A percentile compares a stretch with the other conserved stretches of the same genome.
phyloP scores from a whole-genome alignment of 2,888 invertebrate species.

The Lochmaea capreae region DNA sequence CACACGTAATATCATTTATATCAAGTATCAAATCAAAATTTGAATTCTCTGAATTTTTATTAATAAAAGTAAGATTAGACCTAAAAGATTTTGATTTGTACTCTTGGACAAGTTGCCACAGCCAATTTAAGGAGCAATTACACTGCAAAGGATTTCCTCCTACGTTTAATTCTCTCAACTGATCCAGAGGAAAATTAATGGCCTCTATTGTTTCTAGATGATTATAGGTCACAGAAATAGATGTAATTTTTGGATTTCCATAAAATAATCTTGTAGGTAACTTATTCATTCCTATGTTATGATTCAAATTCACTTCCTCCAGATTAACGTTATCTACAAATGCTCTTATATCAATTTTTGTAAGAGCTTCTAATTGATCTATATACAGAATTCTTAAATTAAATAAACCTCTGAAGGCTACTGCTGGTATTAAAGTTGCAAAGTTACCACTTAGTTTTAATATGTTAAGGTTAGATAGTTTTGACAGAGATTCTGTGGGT shows the following conservation, averaged over 20 bases:
- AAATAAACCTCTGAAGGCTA: constrained; percentile 87
- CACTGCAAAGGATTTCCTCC: constrained; percentile 88
- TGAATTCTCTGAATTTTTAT: constrained; percentile 59
- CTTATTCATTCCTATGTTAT: constrained; percentile 78
- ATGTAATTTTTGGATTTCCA: constrained; percentile 82
- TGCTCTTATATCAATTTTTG: constrained; percentile 79
- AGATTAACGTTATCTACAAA: constrained; percentile 88
- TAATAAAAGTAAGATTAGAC: constrained; percentile 30
- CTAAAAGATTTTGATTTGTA: constrained; percentile 50
- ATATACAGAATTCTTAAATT: constrained; percentile 81
- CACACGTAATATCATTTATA: constrained; percentile 71
- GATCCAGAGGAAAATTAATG: constrained; percentile 85
- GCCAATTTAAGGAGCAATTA: constrained; percentile 89
- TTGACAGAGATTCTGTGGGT: constrained; percentile 81
- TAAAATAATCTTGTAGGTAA: constrained; percentile 87
- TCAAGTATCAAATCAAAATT: constrained; percentile 66
- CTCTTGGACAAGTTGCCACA: constrained; percentile 77
- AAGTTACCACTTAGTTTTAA: constrained; percentile 85
- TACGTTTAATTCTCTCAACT: constrained; percentile 78
- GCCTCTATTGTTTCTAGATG: constrained; percentile 81
- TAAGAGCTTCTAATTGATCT: constrained; percentile 75
- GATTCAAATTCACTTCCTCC: constrained; percentile 81
- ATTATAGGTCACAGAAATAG: constrained; percentile 82
- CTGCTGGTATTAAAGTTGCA: constrained; percentile 77
- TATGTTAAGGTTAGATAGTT: constrained; percentile 80